Evolutionary conservation across 2,888 invertebrate species (phyloP).

Genomic region (Scelioninae gen. 1): DNA sequence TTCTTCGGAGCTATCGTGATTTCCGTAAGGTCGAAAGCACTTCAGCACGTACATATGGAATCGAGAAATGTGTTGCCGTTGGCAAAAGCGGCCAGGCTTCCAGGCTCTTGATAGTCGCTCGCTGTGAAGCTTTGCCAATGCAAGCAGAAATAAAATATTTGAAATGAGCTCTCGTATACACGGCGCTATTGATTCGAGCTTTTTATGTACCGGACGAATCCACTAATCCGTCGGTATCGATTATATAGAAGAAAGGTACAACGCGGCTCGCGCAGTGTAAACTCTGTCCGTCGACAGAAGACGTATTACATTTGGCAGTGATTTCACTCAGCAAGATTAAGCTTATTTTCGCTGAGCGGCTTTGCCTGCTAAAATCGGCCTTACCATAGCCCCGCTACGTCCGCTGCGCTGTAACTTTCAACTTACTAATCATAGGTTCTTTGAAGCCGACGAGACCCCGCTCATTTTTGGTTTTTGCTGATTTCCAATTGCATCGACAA

Average conservation of each 20-base stretch:
- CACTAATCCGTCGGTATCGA: constrained; percentile 79
- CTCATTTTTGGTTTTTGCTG: no score
- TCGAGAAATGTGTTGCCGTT: constrained; percentile 65
- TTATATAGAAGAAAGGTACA: constrained; percentile 56
- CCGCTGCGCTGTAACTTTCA: no score
- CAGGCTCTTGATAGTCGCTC: constrained; percentile 57
- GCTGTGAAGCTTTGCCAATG: constrained; percentile 77
- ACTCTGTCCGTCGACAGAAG: constrained; percentile 62
- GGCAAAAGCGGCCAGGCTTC: constrained; percentile 69
- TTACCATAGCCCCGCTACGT: constrained; percentile 44
- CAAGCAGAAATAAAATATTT: constrained; percentile 82
- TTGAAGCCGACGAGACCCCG: no score
- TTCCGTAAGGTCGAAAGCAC: constrained; percentile 68
- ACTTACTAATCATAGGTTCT: no score
- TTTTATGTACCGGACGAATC: constrained; percentile 67
- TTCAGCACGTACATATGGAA: constrained; percentile 65
- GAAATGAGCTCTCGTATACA: constrained; percentile 76
- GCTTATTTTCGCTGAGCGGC: constrained; percentile 83
- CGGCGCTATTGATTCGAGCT: constrained; percentile 52
- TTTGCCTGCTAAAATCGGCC: constrained; percentile 81
- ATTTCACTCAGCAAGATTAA: constrained; percentile 81
- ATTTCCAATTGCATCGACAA: no score
- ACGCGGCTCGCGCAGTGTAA: constrained; percentile 46
- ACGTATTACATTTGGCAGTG: constrained; percentile 71
- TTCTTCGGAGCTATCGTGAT: constrained; percentile 64